Conservation (phyloP, 2,888 invertebrate genomes). For the Caenorhabditis plicata region DNA sequence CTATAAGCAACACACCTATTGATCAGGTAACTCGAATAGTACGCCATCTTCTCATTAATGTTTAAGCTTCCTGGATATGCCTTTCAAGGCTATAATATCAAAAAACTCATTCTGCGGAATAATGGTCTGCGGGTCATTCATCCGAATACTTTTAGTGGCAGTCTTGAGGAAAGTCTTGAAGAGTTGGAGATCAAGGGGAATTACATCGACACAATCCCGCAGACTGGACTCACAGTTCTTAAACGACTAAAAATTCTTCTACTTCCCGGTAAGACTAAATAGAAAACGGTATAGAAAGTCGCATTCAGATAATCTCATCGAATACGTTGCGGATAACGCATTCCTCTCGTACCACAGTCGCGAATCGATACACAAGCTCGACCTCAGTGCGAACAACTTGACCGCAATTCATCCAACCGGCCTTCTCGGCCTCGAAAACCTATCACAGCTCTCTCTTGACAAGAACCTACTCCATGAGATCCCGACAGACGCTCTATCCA, state of each 20-base stretch:
- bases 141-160: conserved; percentile 50
- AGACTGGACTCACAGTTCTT: conserved; percentile 38
- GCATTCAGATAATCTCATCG: conserved; percentile 54
- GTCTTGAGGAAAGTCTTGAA: conserved; percentile 38
- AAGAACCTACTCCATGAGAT: conserved; percentile 52
- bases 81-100: conserved; percentile 52
- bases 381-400: conserved; percentile 54
- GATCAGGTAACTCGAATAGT: conserved; percentile 17
- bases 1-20: conserved; percentile 58
- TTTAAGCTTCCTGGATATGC: conserved; percentile 52
- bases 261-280: conserved; percentile 21
- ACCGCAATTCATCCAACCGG: conserved; percentile 46
- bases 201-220: conserved; percentile 43
- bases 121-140: conserved; percentile 53
- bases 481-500: conserved; percentile 50
- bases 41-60: neutral
- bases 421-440: conserved; percentile 47
- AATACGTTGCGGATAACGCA: conserved; percentile 44
- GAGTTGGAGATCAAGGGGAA: conserved; percentile 58
- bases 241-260: conserved; percentile 21
- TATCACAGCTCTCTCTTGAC: conserved; percentile 55
- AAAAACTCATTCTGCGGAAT: conserved; percentile 52
- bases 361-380: conserved; percentile 40
- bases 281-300: too few species aligned
- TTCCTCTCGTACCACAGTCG: conserved; percentile 53